Percentiles rank a stretch among this genome's conserved stretches.
Conservation (phyloP, 2,113 vertebrate genomes). For the Echinops telfairi region DNA sequence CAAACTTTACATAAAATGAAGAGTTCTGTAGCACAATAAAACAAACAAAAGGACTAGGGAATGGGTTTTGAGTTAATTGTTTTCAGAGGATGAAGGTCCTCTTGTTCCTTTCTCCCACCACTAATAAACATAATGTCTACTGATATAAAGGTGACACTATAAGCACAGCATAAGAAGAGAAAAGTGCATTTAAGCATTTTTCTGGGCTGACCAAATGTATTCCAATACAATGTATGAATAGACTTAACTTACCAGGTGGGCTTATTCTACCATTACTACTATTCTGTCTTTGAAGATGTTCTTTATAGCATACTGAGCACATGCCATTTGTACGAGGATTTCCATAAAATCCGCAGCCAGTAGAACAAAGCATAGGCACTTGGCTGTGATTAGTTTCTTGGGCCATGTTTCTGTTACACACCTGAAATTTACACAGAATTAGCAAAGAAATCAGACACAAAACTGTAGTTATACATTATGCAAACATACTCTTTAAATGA, state of each 20-base stretch:
- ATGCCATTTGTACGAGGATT: conserved; percentile 94
- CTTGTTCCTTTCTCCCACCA: neutral
- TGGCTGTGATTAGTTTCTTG: conserved; percentile 95
- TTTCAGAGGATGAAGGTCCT: neutral
- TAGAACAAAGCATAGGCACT: conserved; percentile 93
- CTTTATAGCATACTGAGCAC: conserved; percentile 95
- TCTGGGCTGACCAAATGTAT: too few species aligned
- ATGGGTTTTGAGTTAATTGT: neutral
- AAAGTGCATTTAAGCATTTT: neutral
- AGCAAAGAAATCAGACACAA: conserved; percentile 26
- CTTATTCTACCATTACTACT: conserved; percentile 91
- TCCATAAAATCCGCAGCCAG: conserved; percentile 94
- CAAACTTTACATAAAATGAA: neutral
- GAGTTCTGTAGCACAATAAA: neutral
- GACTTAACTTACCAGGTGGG: conserved; percentile 90
- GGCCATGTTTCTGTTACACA: conserved; percentile 90
- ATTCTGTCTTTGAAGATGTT: conserved; percentile 93
- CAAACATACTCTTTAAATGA: neutral
- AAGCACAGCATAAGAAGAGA: neutral
- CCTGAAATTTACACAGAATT: conserved; percentile 83
- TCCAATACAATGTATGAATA: neutral
- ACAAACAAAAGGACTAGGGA: neutral
- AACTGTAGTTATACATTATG: neutral
- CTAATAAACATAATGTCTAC: neutral
- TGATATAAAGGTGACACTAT: neutral